Evolutionary conservation across 23 tunicate genomes (phyloP), one percentile per base, ranked within the genome.

Genomic region (Trididemnum clinides): DNA sequence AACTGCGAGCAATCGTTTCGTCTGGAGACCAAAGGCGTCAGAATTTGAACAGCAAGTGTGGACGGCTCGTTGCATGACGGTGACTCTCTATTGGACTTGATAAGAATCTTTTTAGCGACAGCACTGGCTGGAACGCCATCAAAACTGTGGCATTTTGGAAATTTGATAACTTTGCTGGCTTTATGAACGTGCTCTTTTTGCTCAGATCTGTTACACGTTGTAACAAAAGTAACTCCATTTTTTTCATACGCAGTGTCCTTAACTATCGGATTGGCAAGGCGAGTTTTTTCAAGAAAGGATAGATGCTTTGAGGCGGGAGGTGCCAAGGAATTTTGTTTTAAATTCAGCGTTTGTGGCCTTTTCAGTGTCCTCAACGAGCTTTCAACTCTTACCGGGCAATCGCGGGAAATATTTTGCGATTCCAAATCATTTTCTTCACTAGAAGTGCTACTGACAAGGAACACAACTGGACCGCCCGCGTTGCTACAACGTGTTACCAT

Each of bases 1-100:
- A 44, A 44, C 15, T 44, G 54, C 10, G 15, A 10, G 54, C 15
- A 7, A 15, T 15, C 54, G 28, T 34, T 64, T 15, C 20, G 27
- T 22, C 34, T 37, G 23, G 51, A 1, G 2, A n/a, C 10, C n/a
- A 4, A 19, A 23, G 78, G 34, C 3, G 26, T 62, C 27, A 3
- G 27, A 28, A 3, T 10, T 32, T 54, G 64, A 33, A 33, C 23
- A 64, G 76, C n/a, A 82, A 23, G 32, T 23, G 30, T 39, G 74
- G 57, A 28, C 64, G 0, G 63, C 15, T n/a, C 54, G 78, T 27
- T 22, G 21, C 58, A 22, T 19, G 57, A 15, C 25, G 44, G n/a
- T 51, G 83, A 83, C 35, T 74, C 69, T 87, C 92, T 82, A 66
- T 87, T 88, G 25, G 65, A 66, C 29, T 85, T 78, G 57, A 36